Evolutionary conservation across 2,888 invertebrate species (phyloP).

Genomic region (Xestobium rufovillosum): DNA sequence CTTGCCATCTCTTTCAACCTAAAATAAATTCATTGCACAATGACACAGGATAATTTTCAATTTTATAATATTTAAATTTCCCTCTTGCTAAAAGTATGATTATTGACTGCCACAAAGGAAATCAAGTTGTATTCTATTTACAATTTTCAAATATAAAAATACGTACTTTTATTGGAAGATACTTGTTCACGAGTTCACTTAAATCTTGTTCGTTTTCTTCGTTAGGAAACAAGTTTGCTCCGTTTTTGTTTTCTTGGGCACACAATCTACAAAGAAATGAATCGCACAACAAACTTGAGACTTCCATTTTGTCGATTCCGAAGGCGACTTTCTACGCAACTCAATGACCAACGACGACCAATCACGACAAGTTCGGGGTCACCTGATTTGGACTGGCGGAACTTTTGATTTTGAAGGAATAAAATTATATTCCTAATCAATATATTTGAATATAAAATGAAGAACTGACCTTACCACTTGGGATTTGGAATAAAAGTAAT

Average conservation of each 20-base stretch:
- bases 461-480: no score
- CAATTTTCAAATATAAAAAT: slow-evolving; percentile 21
- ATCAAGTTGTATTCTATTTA: slow-evolving; percentile 34
- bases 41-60: neutral
- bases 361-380: no score
- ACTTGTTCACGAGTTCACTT: slow-evolving; percentile 60
- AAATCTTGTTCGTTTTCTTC: slow-evolving; percentile 55
- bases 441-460: no score
- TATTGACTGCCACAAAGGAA: slow-evolving; percentile 21
- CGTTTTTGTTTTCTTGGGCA: slow-evolving; percentile 64
- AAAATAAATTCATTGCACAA: slow-evolving; percentile 26
- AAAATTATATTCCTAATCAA: no score
- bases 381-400: no score
- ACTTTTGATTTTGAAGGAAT: no score
- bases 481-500: no score
- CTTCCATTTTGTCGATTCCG: slow-evolving; percentile 36
- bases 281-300: slow-evolving; percentile 49
- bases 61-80: slow-evolving; percentile 28
- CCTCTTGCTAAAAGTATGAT: slow-evolving; percentile 23
- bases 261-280: slow-evolving; percentile 69
- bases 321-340: no score
- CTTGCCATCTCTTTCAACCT: slow-evolving; percentile 64
- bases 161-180: slow-evolving; percentile 66
- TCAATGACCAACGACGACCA: no score
- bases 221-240: slow-evolving; percentile 54